Evolutionary conservation across 2,113 vertebrate species (phyloP).

Genomic region (Eolophus roseicapilla): DNA sequence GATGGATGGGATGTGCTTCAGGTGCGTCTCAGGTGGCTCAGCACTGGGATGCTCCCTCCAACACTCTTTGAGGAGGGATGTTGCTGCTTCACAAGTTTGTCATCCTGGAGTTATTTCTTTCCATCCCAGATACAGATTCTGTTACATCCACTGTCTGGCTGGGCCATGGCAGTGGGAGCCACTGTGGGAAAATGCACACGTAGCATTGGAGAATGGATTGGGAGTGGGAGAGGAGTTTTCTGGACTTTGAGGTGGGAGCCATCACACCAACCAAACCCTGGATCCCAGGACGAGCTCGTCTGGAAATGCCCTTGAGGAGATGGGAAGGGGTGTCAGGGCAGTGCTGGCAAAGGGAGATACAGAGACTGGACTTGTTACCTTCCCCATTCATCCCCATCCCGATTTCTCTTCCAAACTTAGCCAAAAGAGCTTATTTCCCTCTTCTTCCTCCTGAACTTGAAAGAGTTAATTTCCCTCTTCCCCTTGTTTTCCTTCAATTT

Average conservation of each 20-base stretch:
- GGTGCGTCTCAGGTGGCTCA: background rate
- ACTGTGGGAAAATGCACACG: background rate
- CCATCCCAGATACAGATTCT: background rate
- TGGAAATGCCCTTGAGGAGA: background rate
- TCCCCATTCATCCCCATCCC: too few species aligned
- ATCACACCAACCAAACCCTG: background rate
- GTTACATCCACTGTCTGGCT: fast-evolving
- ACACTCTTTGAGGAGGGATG: fast-evolving
- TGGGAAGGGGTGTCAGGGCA: background rate
- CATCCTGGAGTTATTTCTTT: background rate
- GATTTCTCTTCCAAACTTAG: fast-evolving
- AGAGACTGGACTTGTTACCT: background rate
- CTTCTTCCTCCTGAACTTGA: background rate
- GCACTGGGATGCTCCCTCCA: background rate
- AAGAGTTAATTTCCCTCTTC: background rate
- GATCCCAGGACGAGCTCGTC: background rate
- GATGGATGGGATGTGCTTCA: background rate
- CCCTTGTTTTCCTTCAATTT: fast-evolving
- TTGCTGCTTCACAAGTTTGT: background rate
- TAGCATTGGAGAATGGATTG: fast-evolving
- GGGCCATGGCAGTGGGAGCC: background rate
- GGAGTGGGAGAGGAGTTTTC: background rate
- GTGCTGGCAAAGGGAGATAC: background rate
- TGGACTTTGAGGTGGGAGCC: background rate
- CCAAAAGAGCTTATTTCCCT: background rate